Base-by-base conservation (phyloP, 2,113 vertebrate genomes). In the Platycercus adscitus region DNA sequence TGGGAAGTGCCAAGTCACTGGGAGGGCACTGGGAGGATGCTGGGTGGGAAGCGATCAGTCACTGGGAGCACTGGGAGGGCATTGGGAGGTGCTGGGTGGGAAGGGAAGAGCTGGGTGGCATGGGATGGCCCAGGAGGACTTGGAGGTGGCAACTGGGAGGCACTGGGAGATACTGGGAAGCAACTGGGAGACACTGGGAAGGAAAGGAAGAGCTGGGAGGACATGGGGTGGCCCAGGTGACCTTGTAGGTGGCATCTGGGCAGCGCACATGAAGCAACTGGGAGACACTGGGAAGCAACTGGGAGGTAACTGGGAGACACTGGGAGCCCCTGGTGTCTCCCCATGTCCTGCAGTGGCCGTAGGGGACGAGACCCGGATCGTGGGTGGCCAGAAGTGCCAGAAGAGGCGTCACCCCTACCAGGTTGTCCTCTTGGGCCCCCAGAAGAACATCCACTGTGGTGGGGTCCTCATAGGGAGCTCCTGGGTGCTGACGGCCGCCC, bases 401-500 rank as follows among this genome's bases (percentile, higher is more conserved):
- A 75, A 81, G 82, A 68, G 23, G 21, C 76, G 47, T 18, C 89
- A 91, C 76, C 82, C 89, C 29, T 86, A 91, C 89, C 89, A 91
- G 69, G 89, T 75, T 9, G 89, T 91, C 6, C 89, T 91, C 2
- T 31, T 91, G 53, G 69, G 89, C 0, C 76, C 89, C 8, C 25
- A 75, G 46, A 81, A 81, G 39, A 55, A 81, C 82, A 91, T 97
- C 77, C 97, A 97, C 85, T 99, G 99, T 1, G 98, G 98, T 1
- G 99, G 99, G 19, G 98, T 98, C 70, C 95, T 99, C 91, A 97
- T 99, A 84, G 98, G 97, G 78, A 96, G 81, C 60, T 98, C 95
- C 86, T 99, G 99, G 99, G 98, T 99, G 58, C 91, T 99, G 88
- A 98, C 99, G 5, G 99, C 99, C n/a, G 99, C 99, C 26, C 99